These are phyloP conservation scores for Siniperca scherzeri DNA, from an alignment of 2,797 vertebrate genomes.

Conservation along the genomic window DNA sequence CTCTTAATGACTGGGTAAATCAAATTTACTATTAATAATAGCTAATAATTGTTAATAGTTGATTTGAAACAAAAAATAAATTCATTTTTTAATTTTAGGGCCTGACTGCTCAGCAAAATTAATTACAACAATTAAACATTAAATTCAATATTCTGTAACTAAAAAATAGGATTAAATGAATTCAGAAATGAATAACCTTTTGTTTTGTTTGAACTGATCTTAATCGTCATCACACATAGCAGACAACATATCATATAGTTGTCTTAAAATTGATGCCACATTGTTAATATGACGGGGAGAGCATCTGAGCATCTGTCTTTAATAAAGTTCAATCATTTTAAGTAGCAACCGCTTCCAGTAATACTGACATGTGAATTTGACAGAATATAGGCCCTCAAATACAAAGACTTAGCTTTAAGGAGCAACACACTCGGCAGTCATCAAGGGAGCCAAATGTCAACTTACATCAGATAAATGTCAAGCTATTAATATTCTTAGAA, in stretches of 20 bases:
- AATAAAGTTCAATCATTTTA: background rate
- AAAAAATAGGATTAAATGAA: background rate
- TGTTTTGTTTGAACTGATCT: background rate
- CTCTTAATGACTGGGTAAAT: background rate
- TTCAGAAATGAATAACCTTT: background rate
- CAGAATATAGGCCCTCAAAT: background rate
- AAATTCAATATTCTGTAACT: background rate
- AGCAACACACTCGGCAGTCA: background rate
- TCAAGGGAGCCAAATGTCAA: conserved; percentile 38
- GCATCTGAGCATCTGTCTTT: background rate
- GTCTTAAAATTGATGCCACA: background rate
- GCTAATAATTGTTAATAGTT: background rate
- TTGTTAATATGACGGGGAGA: background rate
- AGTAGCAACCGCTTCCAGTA: background rate
- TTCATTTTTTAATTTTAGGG: no score
- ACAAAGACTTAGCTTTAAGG: background rate
- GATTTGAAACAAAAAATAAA: background rate
- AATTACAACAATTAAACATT: background rate
- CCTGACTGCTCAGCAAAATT: background rate
- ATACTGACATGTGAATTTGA: conserved; percentile 5
- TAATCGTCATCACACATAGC: background rate
- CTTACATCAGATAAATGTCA: conserved; percentile 62
- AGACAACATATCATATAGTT: background rate
- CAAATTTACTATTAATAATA: background rate
- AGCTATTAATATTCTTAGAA: conserved; percentile 45